These are phyloP conservation scores for Lasaia peninsularis DNA, from an alignment of 1,140 invertebrate species.

Conservation along the genomic window DNA sequence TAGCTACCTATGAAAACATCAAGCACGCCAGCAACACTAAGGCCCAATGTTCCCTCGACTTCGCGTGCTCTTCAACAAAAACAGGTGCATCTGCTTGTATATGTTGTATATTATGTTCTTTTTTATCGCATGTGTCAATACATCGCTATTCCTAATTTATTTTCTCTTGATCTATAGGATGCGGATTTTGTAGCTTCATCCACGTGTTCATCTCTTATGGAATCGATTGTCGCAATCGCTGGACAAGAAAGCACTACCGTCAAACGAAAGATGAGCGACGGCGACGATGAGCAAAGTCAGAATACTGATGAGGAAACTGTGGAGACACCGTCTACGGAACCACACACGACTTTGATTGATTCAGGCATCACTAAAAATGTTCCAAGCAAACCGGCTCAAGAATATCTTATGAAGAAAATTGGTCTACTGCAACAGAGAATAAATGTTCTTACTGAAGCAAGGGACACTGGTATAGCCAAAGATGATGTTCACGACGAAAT, in stretches of 20 bases:
- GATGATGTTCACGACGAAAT: conserved; percentile 19
- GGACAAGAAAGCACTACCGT: conserved; percentile 20
- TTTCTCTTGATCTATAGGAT: conserved; percentile 18
- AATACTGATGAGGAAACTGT: conserved; percentile 21
- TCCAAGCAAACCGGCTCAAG: conserved; percentile 18
- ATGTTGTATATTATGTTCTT: conserved; percentile 19
- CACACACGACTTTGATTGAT: conserved; percentile 20
- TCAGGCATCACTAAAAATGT: conserved; percentile 21
- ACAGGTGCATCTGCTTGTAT: conserved; percentile 18
- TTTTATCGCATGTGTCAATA: conserved; percentile 22
- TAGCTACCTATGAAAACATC: conserved; percentile 21
- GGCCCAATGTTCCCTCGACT: conserved; percentile 16
- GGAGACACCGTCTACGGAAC: conserved; percentile 21
- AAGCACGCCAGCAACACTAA: conserved; percentile 18
- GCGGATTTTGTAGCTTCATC: conserved; percentile 17
- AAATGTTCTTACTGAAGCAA: conserved; percentile 19
- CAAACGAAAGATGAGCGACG: conserved; percentile 21
- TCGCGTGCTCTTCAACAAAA: conserved; percentile 19
- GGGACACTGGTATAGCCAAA: conserved; percentile 18
- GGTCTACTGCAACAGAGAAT: conserved; percentile 19
- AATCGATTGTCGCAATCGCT: conserved; percentile 18
- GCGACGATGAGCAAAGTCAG: conserved; percentile 18
- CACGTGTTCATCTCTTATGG: conserved; percentile 21
- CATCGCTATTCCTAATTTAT: conserved; percentile 18
- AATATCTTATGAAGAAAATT: conserved; percentile 18